Evolutionary conservation across 2,797 vertebrate species (phyloP).

Genomic region (Selene dorsalis): DNA sequence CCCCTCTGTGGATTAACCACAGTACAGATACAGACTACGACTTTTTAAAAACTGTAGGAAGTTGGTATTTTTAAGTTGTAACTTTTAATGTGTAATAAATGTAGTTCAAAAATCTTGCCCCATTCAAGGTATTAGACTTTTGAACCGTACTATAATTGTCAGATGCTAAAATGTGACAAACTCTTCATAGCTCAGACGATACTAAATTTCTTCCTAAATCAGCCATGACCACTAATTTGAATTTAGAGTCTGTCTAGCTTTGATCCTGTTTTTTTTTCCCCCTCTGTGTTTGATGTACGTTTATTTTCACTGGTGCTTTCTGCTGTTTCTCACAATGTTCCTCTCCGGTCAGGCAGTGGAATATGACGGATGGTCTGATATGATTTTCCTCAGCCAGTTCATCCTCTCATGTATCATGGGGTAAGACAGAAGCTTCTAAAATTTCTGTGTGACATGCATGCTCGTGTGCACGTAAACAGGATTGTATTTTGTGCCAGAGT

Average conservation of each 20-base stretch:
- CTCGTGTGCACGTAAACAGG: not conserved
- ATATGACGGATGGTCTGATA: slow-evolving; percentile 93
- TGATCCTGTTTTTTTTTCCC: too few relatives aligned
- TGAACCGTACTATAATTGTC: not conserved
- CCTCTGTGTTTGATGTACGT: not conserved
- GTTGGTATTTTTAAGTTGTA: too few relatives aligned
- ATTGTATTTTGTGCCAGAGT: slow-evolving; percentile 8
- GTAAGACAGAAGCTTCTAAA: slow-evolving; percentile 80
- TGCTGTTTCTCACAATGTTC: not conserved
- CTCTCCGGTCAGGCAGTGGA: slow-evolving; percentile 86
- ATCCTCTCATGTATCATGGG: slow-evolving; percentile 95
- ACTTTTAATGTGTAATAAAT: not conserved
- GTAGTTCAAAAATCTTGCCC: not conserved
- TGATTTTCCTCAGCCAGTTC: slow-evolving; percentile 91
- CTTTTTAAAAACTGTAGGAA: slow-evolving; percentile 15
- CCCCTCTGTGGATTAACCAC: slow-evolving; percentile 39
- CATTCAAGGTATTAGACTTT: too few relatives aligned
- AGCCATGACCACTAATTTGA: not conserved
- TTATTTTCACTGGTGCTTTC: not conserved
- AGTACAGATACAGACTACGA: slow-evolving; percentile 30
- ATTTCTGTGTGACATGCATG: not conserved
- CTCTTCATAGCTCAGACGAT: not conserved
- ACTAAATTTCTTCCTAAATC: not conserved
- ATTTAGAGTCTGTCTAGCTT: not conserved
- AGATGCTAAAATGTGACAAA: not conserved